Evolutionary conservation across 1,140 invertebrate species (phyloP), one percentile per base, ranked within the genome.

Genomic region (Drosophila punjabiensis): DNA sequence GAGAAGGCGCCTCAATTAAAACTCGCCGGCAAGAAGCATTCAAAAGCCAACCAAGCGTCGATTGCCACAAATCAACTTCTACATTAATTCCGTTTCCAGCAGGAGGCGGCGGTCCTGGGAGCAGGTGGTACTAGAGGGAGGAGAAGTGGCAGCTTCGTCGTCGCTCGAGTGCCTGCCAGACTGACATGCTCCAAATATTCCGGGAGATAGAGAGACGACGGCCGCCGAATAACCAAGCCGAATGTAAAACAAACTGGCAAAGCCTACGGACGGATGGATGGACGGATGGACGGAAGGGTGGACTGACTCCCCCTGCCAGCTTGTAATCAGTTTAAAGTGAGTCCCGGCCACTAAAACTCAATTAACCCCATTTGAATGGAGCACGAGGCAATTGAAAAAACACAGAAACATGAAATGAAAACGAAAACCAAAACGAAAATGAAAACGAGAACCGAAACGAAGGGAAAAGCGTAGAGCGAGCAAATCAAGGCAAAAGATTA

Each of bases 281-380:
- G 48, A 3, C 14, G 14, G 3, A 9, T 4, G 47, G 20, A 53
- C 30, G 33, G 3, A 9, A 24, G 24, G 24, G 24, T 4, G 47
- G 20, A 53, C 30, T 28, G 33, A 53, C 52, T 41, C 37, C 41
- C 48, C 52, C 56, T 52, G 69, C 68, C 66, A 65, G 79, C 73
- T 78, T 90, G 82, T 90, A 90, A 90, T 90, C 86, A 80, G 77
- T 90, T 90, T 90, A 91, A 90, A 90, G 86, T 90, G 87, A 90
- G 87, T 90, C 82, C 80, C 73, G 86, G 80, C 89, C 80, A 92
- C 89, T 92, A 92, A 92, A 92, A 92, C 89, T 92, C 89, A 92
- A 92, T 92, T 92, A 92, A 92, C 89, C 89, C 80, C 89, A 88
- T 92, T 92, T 85, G 79, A 78, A 79, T 84, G 73, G 45, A 47